phyloP scores from a whole-genome alignment of 1,140 invertebrate genomes.

The Penaeus vannamei region DNA sequence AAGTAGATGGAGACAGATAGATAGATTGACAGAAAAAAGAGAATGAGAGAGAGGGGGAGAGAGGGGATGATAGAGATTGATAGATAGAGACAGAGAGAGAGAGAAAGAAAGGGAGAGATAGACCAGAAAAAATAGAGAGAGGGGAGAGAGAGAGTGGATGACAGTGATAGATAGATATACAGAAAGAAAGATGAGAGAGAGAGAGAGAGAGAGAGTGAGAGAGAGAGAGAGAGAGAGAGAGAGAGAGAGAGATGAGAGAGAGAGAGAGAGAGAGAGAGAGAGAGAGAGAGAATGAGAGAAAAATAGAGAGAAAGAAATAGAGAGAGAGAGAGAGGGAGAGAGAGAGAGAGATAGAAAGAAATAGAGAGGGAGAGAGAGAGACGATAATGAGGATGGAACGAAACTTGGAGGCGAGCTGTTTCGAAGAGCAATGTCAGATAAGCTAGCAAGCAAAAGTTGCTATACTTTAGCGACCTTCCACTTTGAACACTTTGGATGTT shows the following conservation, averaged over 20 bases:
- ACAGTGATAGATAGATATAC: neutral
- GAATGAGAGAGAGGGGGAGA: constrained; percentile 25
- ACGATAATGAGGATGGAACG: constrained; percentile 26
- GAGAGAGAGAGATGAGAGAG: too few relatives aligned
- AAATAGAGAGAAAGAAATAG: neutral
- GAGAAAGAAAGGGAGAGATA: too few relatives aligned
- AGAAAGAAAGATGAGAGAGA: constrained; percentile 3
- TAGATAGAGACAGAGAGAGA: too few relatives aligned
- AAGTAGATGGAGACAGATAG: constrained; percentile 34
- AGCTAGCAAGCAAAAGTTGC: constrained; percentile 3
- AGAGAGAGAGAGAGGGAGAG: neutral
- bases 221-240: constrained; percentile 31
- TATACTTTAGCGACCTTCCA: neutral
- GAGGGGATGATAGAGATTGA: too few relatives aligned
- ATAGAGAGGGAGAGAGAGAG: constrained; percentile 10
- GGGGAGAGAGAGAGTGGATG: neutral
- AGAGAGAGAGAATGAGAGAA: too few relatives aligned
- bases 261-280: too few relatives aligned
- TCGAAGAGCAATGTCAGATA: neutral
- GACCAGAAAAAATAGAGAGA: neutral
- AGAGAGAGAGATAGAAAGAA: neutral
- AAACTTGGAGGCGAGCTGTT: neutral
- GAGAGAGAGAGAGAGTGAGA: constrained; percentile 33
- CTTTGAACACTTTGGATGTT: too few relatives aligned
- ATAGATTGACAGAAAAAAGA: constrained; percentile 4